Percentiles rank a stretch among this genome's conserved stretches.
These are phyloP conservation scores for Encarsia formosa DNA, from an alignment of 2,888 invertebrate genomes.

Conservation along the genomic window DNA sequence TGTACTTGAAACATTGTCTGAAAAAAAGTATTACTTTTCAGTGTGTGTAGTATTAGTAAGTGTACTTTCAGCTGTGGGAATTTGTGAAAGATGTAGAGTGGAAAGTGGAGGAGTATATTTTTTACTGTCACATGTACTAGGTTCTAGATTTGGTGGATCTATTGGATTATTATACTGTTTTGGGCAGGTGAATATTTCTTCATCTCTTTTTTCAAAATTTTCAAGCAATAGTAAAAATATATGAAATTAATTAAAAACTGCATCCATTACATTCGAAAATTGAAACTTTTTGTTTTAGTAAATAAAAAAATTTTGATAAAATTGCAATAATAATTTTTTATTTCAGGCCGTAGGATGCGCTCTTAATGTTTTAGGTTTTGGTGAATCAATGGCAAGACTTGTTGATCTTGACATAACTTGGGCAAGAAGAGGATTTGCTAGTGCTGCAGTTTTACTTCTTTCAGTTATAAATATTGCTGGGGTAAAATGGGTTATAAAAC, in stretches of 20 bases:
- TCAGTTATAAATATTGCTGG: slow-evolving; percentile 92
- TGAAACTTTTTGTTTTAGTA: slow-evolving; percentile 23
- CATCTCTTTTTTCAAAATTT: background rate
- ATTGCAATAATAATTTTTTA: slow-evolving; percentile 13
- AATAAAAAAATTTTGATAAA: slow-evolving; percentile 6
- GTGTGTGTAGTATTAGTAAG: slow-evolving; percentile 88
- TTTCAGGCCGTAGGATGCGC: slow-evolving; percentile 91
- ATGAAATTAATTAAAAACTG: no score
- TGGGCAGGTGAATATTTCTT: slow-evolving; percentile 69
- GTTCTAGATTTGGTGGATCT: slow-evolving; percentile 89
- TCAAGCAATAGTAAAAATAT: background rate
- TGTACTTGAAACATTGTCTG: no score
- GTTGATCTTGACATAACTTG: slow-evolving; percentile 69
- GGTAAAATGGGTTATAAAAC: slow-evolving; percentile 95
- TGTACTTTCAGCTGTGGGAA: slow-evolving; percentile 91
- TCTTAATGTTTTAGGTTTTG: slow-evolving; percentile 93
- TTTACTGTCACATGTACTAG: slow-evolving; percentile 87
- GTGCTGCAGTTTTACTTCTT: slow-evolving; percentile 79
- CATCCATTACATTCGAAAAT: no score
- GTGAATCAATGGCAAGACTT: slow-evolving; percentile 89
- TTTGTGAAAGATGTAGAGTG: slow-evolving; percentile 90
- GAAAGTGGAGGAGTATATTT: slow-evolving; percentile 98
- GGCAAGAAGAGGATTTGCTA: slow-evolving; percentile 84
- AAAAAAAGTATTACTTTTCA: slow-evolving; percentile 50
- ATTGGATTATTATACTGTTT: slow-evolving; percentile 92